Evolutionary conservation across 2,797 vertebrate genomes (phyloP), one percentile per base, ranked within the genome.

Genomic region (Gymnocypris eckloni): DNA sequence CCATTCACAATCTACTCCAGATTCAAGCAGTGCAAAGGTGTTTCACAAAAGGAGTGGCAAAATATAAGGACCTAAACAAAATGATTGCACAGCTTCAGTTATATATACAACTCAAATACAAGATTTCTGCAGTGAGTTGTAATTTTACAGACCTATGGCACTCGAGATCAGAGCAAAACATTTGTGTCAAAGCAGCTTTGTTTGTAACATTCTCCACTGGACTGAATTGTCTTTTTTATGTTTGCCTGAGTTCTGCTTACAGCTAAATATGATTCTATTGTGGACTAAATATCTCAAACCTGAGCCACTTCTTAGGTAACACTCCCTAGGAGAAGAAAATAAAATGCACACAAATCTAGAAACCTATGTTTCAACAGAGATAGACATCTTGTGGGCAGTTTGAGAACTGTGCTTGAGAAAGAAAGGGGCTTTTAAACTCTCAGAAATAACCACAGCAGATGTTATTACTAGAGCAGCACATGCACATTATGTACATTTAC

Each of bases 11-110:
- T 64, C 80, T 64, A 71, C 15, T 39, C 4, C 8, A 48, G 20
- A 77, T 81, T 76, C 33, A 78, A 64, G 48, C 22, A 70, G 39
- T 83, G 75, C 64, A 83, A 82, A 66, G 16, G 22, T 37, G 39
- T 73, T 73, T 61, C 54, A 48, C 66, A 33, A 81, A 37, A 69
- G 37, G 4, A 61, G 4, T 18, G 45, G 48, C 59, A 54, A 75
- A 81, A 67, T 12, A 75, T 41, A 61, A 25, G 10, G 11, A 64
- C 12, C 20, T 4, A 45, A 70, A n/a, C 4, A 69, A 33, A 52
- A 78, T 72, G 25, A 82, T 88, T 85, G 73, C 83, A 87, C 87
- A 66, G 41, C 50, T 81, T 75, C 13, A 78, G 2, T 61, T 41
- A 64, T 5, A 64, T 28, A 39, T 13, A 86, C 48, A 86, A 54